These are phyloP conservation scores for Myioborus melanocephalus DNA, from an alignment of 2,797 vertebrate genomes.

Conservation along the genomic window DNA sequence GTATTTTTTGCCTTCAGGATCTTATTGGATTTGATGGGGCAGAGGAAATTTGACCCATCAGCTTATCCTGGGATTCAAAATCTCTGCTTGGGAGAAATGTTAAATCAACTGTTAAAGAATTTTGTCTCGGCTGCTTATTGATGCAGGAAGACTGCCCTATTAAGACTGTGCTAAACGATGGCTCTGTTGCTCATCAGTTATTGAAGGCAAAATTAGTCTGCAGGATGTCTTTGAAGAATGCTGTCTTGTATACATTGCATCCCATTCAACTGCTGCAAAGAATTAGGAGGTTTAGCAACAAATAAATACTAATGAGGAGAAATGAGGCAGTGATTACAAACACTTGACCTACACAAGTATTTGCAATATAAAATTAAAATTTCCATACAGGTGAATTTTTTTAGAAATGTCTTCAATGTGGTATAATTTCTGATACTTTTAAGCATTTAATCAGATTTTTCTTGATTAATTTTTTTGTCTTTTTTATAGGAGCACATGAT, in stretches of 20 bases:
- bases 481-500: conserved; percentile 93
- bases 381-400: background rate
- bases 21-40: background rate
- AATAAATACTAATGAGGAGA: background rate
- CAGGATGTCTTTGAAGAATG: background rate
- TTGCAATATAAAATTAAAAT: background rate
- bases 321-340: background rate
- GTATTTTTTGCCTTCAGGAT: background rate
- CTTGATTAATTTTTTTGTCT: background rate
- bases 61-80: background rate
- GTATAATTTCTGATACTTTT: background rate
- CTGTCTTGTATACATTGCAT: background rate
- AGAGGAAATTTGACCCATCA: background rate
- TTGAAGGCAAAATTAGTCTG: background rate
- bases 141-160: background rate
- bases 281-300: background rate
- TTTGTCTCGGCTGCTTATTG: background rate
- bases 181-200: background rate
- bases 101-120: background rate
- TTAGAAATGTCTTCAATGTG: background rate
- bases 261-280: background rate
- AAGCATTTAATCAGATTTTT: background rate
- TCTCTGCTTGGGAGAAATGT: background rate
- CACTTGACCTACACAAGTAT: background rate
- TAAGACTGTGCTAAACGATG: background rate